Evolutionary conservation across 1,140 invertebrate genomes (phyloP).

Genomic region (Aphis gossypii): DNA sequence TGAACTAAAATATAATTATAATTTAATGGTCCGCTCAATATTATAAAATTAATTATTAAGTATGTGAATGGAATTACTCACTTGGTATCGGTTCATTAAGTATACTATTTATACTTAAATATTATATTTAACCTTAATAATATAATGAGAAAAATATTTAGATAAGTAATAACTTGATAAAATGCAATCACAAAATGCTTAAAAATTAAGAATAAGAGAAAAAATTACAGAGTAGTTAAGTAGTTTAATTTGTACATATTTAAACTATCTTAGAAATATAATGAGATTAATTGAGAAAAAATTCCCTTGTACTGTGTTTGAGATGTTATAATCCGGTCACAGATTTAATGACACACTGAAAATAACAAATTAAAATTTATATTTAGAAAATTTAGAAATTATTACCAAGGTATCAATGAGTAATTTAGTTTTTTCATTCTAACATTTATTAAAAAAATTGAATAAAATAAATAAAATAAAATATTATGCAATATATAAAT

Average conservation of each 20-base stretch:
- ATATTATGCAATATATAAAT: not conserved
- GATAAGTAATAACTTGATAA: conserved; percentile 16
- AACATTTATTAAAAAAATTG: not conserved
- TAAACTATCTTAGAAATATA: conserved; percentile 27
- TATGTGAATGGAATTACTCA: conserved; percentile 26
- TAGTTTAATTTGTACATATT: conserved; percentile 22
- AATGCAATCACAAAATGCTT: conserved; percentile 44
- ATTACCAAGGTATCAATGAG: not conserved
- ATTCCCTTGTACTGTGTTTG: conserved; percentile 32
- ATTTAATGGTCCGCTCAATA: conserved; percentile 40
- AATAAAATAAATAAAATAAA: not conserved
- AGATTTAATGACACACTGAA: conserved; percentile 53
- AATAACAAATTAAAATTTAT: conserved; percentile 39
- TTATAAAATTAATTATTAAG: conserved; percentile 28
- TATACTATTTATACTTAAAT: conserved; percentile 19
- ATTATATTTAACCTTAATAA: not conserved
- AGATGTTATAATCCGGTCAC: conserved; percentile 53
- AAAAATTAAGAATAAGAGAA: conserved; percentile 34
- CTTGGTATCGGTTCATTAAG: not conserved
- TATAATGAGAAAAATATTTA: conserved; percentile 34
- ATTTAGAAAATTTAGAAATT: conserved; percentile 4
- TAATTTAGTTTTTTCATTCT: conserved; percentile 23
- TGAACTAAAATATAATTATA: conserved; percentile 8
- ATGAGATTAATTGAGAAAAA: conserved; percentile 9
- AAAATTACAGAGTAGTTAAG: conserved; percentile 43